Evolutionary conservation across 2,888 invertebrate genomes (phyloP).

Genomic region (Glyphotaelius pellucidus): DNA sequence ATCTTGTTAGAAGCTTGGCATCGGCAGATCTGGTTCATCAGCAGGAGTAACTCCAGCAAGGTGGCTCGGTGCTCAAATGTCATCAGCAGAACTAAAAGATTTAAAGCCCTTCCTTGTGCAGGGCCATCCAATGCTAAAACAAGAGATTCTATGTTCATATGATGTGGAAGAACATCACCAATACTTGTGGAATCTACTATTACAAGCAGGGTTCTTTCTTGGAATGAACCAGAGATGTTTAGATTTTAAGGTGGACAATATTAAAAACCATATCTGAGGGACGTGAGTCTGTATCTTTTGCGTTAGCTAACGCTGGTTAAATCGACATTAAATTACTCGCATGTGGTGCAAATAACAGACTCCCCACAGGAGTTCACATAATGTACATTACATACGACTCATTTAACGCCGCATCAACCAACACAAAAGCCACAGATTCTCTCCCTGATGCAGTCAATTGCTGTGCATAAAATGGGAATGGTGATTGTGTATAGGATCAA

Average conservation of each 20-base stretch:
- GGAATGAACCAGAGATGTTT: too few species aligned
- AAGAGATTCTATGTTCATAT: background rate
- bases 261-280: background rate
- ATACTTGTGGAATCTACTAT: background rate
- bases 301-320: too few species aligned
- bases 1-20: conserved; percentile 88
- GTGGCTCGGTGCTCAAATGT: conserved; percentile 92
- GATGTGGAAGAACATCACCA: background rate
- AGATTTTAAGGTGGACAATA: background rate
- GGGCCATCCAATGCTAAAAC: conserved; percentile 80
- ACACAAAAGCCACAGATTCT: too few species aligned
- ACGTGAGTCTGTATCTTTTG: too few species aligned
- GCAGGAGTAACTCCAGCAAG: conserved; percentile 86
- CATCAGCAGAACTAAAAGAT: conserved; percentile 88
- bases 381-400: too few species aligned
- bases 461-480: background rate
- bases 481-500: background rate
- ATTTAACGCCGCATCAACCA: too few species aligned
- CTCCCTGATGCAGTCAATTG: background rate
- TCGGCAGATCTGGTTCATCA: conserved; percentile 85
- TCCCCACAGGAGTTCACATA: too few species aligned
- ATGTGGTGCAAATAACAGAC: too few species aligned
- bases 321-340: too few species aligned
- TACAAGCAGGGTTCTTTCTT: background rate
- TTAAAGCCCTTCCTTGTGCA: conserved; percentile 82